Evolutionary conservation across 2,797 vertebrate species (phyloP).

Genomic region (Macropodus opercularis): DNA sequence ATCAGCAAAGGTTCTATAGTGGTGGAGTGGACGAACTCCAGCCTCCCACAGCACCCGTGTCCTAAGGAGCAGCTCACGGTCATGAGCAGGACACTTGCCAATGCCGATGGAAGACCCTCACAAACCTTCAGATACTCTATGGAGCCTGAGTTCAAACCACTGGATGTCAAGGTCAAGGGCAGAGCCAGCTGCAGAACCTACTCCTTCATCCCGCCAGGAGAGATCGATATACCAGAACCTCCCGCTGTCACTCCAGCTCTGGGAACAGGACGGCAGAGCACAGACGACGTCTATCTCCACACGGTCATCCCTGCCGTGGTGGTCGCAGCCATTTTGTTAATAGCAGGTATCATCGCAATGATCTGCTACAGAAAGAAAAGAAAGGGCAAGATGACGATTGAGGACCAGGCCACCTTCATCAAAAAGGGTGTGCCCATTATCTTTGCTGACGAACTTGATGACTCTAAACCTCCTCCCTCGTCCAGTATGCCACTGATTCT

Average conservation of each 20-base stretch:
- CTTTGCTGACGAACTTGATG: slow-evolving; percentile 95
- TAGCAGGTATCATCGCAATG: slow-evolving; percentile 96
- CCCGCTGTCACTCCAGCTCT: slow-evolving; percentile 78
- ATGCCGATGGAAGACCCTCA: slow-evolving; percentile 82
- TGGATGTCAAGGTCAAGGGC: slow-evolving; percentile 85
- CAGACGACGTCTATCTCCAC: slow-evolving; percentile 95
- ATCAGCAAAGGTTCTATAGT: slow-evolving; percentile 91
- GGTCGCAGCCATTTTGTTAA: slow-evolving; percentile 93
- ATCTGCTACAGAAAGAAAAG: slow-evolving; percentile 98
- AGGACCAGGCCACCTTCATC: slow-evolving; percentile 99
- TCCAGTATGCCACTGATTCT: slow-evolving; percentile 97
- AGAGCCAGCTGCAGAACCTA: slow-evolving; percentile 85
- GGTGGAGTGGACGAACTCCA: slow-evolving; percentile 97
- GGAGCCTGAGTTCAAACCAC: slow-evolving; percentile 90
- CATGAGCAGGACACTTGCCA: slow-evolving; percentile 86
- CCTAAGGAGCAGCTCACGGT: slow-evolving; percentile 88
- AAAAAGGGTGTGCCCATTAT: slow-evolving; percentile 99
- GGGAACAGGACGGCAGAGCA: slow-evolving; percentile 89
- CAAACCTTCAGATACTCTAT: slow-evolving; percentile 79
- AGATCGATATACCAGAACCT: slow-evolving; percentile 71
- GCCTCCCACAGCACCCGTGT: slow-evolving; percentile 89
- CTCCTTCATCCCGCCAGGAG: slow-evolving; percentile 86
- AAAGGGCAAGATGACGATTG: slow-evolving; percentile 96
- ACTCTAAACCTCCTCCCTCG: slow-evolving; percentile 95
- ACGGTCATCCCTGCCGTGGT: slow-evolving; percentile 97